Evolutionary conservation across 2,797 vertebrate genomes (phyloP).

Genomic region (Limosa lapponica): DNA sequence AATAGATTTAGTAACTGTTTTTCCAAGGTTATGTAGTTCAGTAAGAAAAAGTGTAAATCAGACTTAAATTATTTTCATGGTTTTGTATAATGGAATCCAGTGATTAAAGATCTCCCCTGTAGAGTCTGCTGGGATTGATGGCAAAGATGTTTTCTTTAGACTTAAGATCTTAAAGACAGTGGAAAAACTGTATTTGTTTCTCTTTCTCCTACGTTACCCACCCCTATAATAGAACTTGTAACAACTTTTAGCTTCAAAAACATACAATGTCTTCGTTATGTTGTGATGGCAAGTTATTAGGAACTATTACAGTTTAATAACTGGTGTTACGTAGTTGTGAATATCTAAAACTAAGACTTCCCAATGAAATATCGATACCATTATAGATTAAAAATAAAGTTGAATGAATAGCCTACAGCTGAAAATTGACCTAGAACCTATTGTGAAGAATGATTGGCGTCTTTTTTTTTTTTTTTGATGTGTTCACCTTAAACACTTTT

Average conservation of each 20-base stretch:
- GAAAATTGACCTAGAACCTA: neutral
- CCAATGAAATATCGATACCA: neutral
- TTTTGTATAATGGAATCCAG: neutral
- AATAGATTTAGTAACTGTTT: neutral
- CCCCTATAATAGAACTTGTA: neutral
- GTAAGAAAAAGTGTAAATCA: neutral
- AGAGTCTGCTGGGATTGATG: neutral
- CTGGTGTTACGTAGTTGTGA: neutral
- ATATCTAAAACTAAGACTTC: neutral
- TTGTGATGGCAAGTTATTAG: neutral
- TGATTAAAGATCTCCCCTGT: neutral
- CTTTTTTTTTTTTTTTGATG: neutral
- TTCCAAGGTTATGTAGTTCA: neutral
- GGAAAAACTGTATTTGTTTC: neutral
- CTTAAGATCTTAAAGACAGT: neutral
- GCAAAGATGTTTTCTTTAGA: neutral
- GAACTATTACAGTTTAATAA: neutral
- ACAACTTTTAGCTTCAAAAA: neutral
- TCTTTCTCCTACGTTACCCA: neutral
- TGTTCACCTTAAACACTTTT: neutral
- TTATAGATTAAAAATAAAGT: neutral
- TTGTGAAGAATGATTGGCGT: neutral
- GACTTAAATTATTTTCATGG: neutral
- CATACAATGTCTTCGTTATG: rapidly evolving
- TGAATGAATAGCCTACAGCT: neutral